These are phyloP conservation scores for Papilio glaucus DNA, from an alignment of 1,140 invertebrate genomes.

Conservation along the genomic window DNA sequence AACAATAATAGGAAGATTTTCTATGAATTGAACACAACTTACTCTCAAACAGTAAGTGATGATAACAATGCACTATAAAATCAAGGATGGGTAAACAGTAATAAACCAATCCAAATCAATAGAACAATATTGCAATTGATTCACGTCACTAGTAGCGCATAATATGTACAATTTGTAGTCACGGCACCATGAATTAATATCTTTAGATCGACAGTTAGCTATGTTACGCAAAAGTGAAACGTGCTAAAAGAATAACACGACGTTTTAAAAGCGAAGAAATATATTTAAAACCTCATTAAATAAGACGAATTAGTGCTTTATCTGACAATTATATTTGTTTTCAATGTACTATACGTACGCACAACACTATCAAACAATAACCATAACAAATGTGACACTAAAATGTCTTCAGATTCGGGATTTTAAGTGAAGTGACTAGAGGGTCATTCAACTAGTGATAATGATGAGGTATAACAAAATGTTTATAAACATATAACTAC, in stretches of 20 bases:
- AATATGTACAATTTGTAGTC: not conserved
- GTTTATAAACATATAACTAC: too few relatives aligned
- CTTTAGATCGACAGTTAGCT: not conserved
- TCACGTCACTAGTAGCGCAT: not conserved
- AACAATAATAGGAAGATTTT: too few relatives aligned
- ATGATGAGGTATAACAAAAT: too few relatives aligned
- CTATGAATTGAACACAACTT: not conserved
- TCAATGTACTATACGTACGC: too few relatives aligned
- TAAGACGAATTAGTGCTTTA: too few relatives aligned
- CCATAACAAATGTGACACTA: too few relatives aligned
- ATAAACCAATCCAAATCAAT: conserved; percentile 4
- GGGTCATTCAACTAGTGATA: too few relatives aligned
- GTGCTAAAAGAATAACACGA: not conserved
- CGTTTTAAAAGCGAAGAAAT: not conserved
- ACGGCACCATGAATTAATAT: not conserved
- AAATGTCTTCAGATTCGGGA: too few relatives aligned
- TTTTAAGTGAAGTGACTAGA: too few relatives aligned
- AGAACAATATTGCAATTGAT: not conserved
- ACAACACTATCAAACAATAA: too few relatives aligned
- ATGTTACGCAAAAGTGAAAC: not conserved
- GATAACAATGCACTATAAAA: conserved; percentile 15
- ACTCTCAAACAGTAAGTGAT: not conserved
- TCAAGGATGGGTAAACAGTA: conserved; percentile 10
- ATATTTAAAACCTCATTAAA: too few relatives aligned
- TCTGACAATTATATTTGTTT: too few relatives aligned